A percentile compares a stretch with the other conserved stretches of the same genome.
Conservation (phyloP, 2,113 vertebrate species). For the Alces alces region DNA sequence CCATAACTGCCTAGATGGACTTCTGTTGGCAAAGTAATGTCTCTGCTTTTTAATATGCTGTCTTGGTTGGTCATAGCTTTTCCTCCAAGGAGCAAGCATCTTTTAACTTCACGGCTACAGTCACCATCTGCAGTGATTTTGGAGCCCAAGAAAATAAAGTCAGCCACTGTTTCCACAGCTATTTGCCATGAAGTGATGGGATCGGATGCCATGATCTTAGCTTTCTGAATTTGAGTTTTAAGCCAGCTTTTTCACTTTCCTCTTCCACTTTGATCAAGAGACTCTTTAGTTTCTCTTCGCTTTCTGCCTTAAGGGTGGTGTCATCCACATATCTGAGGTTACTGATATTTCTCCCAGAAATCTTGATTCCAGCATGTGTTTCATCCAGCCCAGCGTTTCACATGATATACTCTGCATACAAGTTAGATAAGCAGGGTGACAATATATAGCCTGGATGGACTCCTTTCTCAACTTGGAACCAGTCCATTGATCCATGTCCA, state of each 20-base stretch:
- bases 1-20: not conserved
- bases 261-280: not conserved
- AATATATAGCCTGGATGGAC: not conserved
- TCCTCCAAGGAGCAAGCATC: not conserved
- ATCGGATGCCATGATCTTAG: not conserved
- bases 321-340: not conserved
- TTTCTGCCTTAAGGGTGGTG: not conserved
- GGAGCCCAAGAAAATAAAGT: not conserved
- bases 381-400: not conserved
- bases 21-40: not conserved
- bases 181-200: not conserved
- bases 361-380: not conserved
- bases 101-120: not conserved
- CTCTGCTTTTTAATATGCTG: not conserved
- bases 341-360: not conserved
- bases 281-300: not conserved
- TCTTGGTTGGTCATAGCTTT: not conserved
- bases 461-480: not conserved
- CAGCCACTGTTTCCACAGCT: not conserved
- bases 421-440: not conserved
- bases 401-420: not conserved
- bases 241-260: not conserved
- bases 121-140: not conserved
- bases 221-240: not conserved
- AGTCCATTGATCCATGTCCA: not conserved